phyloP scores from a whole-genome alignment of 1,140 invertebrate genomes.

The Macrocentrus cingulum region DNA sequence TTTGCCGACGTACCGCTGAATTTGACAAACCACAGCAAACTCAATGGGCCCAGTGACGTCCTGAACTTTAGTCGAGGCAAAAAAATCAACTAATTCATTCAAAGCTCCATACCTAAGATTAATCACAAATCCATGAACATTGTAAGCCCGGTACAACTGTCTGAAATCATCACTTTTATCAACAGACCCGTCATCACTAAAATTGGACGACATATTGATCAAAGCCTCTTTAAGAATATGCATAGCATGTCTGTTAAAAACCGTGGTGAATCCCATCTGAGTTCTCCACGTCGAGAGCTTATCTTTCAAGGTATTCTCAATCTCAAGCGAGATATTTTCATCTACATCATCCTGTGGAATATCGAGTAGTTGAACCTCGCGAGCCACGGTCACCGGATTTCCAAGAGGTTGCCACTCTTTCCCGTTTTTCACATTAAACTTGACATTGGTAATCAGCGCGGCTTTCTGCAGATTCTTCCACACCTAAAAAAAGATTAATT shows the following conservation, averaged over 20 bases:
- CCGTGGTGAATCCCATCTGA: conserved; percentile 41
- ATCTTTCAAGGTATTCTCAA: conserved; percentile 46
- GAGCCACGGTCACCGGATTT: conserved; percentile 6
- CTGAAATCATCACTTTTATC: conserved; percentile 49
- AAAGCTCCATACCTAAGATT: conserved; percentile 42
- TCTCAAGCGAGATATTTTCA: conserved; percentile 30
- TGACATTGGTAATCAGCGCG: conserved; percentile 40
- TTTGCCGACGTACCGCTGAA: conserved; percentile 47
- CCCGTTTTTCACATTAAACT: conserved; percentile 42
- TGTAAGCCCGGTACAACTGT: conserved; percentile 50
- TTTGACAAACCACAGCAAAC: conserved; percentile 48
- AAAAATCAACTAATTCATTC: conserved; percentile 43
- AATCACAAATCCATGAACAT: conserved; percentile 49
- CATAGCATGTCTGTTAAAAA: conserved; percentile 50
- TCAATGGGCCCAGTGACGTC: conserved; percentile 49
- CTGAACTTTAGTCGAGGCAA: conserved; percentile 48
- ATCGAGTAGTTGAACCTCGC: conserved; percentile 42
- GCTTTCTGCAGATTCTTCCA: conserved; percentile 54
- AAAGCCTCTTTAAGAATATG: conserved; percentile 42
- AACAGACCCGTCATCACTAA: conserved; percentile 31
- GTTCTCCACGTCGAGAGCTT: conserved; percentile 45
- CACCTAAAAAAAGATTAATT: conserved; percentile 37
- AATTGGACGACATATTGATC: conserved; percentile 31
- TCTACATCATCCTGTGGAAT: conserved; percentile 29
- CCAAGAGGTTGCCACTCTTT: conserved; percentile 50